Evolutionary conservation across 2,797 vertebrate genomes (phyloP).

Genomic region (Dromococcyx pavoninus): DNA sequence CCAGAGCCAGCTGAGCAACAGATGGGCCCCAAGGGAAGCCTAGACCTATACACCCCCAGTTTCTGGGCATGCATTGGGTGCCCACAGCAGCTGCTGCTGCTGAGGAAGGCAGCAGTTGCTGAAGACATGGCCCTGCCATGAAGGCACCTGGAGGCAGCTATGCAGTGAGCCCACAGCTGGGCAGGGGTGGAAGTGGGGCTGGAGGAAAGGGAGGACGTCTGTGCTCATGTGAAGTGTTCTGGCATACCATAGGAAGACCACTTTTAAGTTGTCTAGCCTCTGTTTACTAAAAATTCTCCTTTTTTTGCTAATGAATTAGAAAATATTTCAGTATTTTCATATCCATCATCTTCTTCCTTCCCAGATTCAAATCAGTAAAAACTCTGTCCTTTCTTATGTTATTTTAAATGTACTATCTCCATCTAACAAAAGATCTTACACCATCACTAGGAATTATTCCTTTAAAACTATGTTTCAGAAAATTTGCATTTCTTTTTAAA

Average conservation of each 20-base stretch:
- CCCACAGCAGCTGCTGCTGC: neutral
- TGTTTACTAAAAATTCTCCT: neutral
- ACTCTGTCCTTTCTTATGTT: neutral
- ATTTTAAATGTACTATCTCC: neutral
- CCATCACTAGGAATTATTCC: neutral
- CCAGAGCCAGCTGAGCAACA: fast-evolving
- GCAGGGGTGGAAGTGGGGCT: neutral
- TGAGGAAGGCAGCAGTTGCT: neutral
- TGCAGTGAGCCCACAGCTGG: neutral
- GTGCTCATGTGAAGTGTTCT: neutral
- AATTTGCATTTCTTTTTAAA: neutral
- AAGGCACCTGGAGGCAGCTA: neutral
- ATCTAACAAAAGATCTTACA: neutral
- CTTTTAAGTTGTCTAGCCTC: neutral
- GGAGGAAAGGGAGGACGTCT: neutral
- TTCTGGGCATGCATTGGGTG: neutral
- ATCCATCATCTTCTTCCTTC: neutral
- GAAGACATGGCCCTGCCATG: neutral
- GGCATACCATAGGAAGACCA: neutral
- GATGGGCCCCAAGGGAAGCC: neutral
- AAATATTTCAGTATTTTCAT: neutral
- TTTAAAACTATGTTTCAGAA: neutral
- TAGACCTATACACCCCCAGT: fast-evolving
- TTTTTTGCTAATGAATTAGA: neutral
- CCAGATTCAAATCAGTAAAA: neutral